Conservation (phyloP, 2,797 vertebrate genomes). For the Leontocebus nigricollis region DNA sequence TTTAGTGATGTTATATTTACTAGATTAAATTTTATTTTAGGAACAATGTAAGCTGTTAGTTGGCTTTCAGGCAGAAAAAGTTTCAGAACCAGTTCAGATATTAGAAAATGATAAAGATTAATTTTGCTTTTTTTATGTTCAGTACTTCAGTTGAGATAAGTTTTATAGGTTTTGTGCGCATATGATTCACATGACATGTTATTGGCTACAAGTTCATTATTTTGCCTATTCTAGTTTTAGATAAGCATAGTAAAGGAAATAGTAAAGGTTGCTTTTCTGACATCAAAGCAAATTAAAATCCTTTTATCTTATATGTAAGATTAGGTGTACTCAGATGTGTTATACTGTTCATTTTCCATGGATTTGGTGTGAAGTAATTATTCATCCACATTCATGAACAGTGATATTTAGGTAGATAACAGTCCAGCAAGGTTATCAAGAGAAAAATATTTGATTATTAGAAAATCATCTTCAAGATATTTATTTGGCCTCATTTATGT, state of each 20-base stretch:
- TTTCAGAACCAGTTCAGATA: background rate
- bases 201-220: background rate
- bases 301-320: background rate
- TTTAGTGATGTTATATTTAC: background rate
- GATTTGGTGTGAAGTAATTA: background rate
- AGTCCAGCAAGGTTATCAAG: background rate
- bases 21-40: background rate
- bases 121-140: background rate
- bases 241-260: background rate
- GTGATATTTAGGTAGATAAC: background rate
- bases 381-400: background rate
- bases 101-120: background rate
- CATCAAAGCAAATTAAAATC: background rate
- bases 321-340: background rate
- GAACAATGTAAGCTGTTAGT: background rate
- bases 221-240: background rate
- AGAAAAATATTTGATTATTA: background rate
- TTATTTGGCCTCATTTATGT: background rate
- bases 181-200: background rate
- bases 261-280: slow-evolving; percentile 13
- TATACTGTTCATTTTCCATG: background rate
- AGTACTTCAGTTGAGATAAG: background rate
- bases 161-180: background rate
- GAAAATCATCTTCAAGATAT: background rate
- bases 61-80: background rate